Conservation (phyloP, 2,113 vertebrate species). For the Pogonocichla stellata region DNA sequence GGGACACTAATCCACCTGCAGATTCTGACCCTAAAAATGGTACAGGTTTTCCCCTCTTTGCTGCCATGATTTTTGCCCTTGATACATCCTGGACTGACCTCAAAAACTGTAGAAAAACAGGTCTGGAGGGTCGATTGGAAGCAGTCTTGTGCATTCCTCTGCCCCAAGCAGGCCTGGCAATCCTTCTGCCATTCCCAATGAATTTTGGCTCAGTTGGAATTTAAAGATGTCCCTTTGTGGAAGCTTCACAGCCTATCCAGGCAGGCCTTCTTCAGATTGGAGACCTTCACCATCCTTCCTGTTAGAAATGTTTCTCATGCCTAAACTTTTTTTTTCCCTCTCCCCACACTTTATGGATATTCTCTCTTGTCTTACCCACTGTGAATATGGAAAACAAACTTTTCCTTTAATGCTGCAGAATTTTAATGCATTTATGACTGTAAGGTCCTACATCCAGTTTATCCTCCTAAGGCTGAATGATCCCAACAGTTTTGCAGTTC, state of each 20-base stretch:
- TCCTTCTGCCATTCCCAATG: not conserved
- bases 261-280: not conserved
- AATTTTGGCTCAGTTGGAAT: not conserved
- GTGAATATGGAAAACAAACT: not conserved
- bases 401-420: not conserved
- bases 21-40: not conserved
- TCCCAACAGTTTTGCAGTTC: not conserved
- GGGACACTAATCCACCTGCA: not conserved
- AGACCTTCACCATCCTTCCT: not conserved
- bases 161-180: rapidly evolving
- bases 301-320: not conserved
- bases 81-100: not conserved
- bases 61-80: not conserved
- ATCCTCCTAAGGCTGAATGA: not conserved
- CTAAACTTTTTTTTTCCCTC: not conserved
- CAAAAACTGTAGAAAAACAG: not conserved
- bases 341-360: not conserved
- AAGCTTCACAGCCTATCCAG: not conserved
- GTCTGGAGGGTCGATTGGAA: too few relatives aligned
- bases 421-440: not conserved
- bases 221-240: not conserved
- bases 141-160: not conserved
- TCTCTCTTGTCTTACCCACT: not conserved
- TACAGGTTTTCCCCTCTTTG: not conserved
- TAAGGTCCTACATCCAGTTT: not conserved